Evolutionary conservation across 2,888 invertebrate species (phyloP).

Genomic region (Chrysolina oricalcia): DNA sequence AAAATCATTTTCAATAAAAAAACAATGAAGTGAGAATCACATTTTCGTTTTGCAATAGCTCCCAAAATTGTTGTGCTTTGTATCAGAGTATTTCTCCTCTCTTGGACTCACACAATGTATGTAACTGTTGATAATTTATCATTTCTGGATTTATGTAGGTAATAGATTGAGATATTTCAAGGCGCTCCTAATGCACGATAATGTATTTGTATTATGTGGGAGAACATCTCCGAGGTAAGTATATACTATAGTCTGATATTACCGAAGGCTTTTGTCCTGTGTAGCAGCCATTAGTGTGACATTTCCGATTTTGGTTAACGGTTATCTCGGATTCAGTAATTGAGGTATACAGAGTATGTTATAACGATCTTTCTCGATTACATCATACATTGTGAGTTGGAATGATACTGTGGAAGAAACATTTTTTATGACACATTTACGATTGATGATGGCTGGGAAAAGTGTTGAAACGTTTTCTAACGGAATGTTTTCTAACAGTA

Average conservation of each 20-base stretch:
- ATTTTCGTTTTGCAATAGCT: too few species aligned
- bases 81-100: too few species aligned
- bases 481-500: too few species aligned
- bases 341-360: not conserved
- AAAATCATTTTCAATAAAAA: too few species aligned
- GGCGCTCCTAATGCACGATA: constrained; percentile 5
- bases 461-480: too few species aligned
- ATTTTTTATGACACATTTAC: too few species aligned
- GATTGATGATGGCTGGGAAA: too few species aligned
- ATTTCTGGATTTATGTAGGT: not conserved
- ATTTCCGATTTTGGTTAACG: not conserved
- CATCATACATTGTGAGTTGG: too few species aligned
- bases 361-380: not conserved
- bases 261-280: constrained; percentile 2
- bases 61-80: too few species aligned
- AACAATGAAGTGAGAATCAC: too few species aligned
- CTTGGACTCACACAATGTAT: not conserved
- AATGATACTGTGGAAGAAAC: too few species aligned
- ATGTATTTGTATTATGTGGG: constrained; percentile 12
- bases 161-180: constrained; percentile 2
- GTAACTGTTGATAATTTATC: not conserved
- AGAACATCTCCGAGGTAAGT: not conserved
- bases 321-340: not conserved
- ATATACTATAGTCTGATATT: not conserved
- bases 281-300: constrained; percentile 1